These are phyloP conservation scores for Thereuonema tuberculata DNA, from an alignment of 1,140 invertebrate genomes.

Conservation along the genomic window DNA sequence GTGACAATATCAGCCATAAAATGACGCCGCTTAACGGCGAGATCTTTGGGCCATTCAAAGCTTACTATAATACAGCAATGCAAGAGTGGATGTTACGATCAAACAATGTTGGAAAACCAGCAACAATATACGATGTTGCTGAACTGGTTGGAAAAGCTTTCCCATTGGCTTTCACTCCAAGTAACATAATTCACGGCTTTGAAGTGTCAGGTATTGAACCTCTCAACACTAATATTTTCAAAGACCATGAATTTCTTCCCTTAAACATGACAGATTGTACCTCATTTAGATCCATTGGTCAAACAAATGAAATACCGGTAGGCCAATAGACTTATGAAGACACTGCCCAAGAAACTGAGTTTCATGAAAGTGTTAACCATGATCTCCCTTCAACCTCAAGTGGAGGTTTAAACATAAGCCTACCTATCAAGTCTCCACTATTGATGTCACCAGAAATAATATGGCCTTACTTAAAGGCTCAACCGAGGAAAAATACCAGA, in stretches of 20 bases:
- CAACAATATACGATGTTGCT: constrained; percentile 19
- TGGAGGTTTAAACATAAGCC: not conserved
- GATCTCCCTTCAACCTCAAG: not conserved
- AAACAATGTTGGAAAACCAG: constrained; percentile 16
- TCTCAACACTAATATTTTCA: too few species aligned
- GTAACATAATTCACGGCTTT: constrained; percentile 18
- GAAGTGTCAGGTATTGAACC: constrained; percentile 12
- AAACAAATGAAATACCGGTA: too few species aligned
- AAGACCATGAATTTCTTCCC: not conserved
- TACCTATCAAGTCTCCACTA: not conserved
- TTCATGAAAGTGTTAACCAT: not conserved
- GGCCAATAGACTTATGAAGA: not conserved
- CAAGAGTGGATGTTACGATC: constrained; percentile 14
- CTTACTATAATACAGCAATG: constrained; percentile 10
- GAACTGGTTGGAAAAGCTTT: constrained; percentile 15
- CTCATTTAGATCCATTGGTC: too few species aligned
- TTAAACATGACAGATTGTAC: too few species aligned
- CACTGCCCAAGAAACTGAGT: not conserved
- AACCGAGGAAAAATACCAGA: not conserved
- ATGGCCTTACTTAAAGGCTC: not conserved
- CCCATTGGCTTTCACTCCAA: constrained; percentile 10
- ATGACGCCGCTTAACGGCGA: constrained; percentile 19
- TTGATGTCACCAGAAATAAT: not conserved
- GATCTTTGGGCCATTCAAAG: constrained; percentile 19
- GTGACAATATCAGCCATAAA: constrained; percentile 21